Evolutionary conservation across 2,113 vertebrate genomes (phyloP), one percentile per base, ranked within the genome.

Genomic region (Bos indicus): DNA sequence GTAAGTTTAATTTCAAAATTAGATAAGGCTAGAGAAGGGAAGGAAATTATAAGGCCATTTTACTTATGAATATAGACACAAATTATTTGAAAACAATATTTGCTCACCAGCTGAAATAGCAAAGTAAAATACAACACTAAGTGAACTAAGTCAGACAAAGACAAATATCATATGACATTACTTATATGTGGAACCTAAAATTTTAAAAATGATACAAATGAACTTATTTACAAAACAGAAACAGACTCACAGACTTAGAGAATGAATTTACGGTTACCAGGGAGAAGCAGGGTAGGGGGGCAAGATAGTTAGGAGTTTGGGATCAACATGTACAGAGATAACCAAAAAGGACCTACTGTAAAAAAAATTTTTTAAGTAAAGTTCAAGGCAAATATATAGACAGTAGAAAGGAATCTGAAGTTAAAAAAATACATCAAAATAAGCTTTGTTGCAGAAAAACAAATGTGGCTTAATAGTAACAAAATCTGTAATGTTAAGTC

Each of bases 1-100:
- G 7, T 88, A 91, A 84, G 11, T 82, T 82, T 48, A 74, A 83
- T 78, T 90, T 96, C 7, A 94, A 97, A 95, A 67, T 71, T 78
- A 93, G 92, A n/a, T 92, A 91, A 96, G 21, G 11, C 6, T 82
- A 88, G 48, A 57, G 84, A 89, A 94, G 30, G 14, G 77, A 96
- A 90, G 46, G 52, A 84, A 96, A 80, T 33, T 60, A 36, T 19
- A 92, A 81, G 33, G 3, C 36, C 7, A 52, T 64, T 91, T 96
- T 56, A 95, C 36, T 82, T 95, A 92, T 64, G 26, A 78, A 56
- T 16, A 93, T 2, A 67, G 62, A 80, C n/a, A 77, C 23, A 86
- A 62, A 71, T 59, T 74, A 94, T 71, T 30, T 57, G 33, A 74
- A 48, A 94, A 51, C 43, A 13, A 51, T 74, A 90, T 40, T 71